Evolutionary conservation across 2,113 vertebrate genomes (phyloP).

Genomic region (Clarias gariepinus): DNA sequence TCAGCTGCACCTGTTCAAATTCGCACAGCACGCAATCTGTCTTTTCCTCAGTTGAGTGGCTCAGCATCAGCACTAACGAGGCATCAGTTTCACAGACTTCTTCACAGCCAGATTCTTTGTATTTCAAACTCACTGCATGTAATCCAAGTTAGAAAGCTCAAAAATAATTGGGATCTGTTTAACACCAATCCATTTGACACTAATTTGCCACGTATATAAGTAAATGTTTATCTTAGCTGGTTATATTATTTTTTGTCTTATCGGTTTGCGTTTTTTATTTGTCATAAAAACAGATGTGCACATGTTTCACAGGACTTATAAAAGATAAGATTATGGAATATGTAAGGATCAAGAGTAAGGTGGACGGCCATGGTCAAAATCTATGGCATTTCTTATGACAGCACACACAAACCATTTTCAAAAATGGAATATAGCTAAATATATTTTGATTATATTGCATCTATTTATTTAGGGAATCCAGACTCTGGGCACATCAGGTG

Average conservation of each 20-base stretch:
- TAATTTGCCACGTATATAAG: background rate
- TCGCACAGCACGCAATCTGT: conserved; percentile 39
- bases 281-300: background rate
- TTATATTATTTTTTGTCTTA: background rate
- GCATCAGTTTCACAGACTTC: conserved; percentile 1
- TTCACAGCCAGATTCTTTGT: background rate
- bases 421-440: background rate
- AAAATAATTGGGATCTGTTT: conserved; percentile 27
- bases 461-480: background rate
- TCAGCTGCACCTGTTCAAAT: conserved; percentile 42
- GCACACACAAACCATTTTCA: background rate
- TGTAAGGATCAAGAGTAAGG: too few species aligned
- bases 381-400: background rate
- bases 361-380: background rate
- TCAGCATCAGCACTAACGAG: conserved; percentile 39
- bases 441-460: background rate
- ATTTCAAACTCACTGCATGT: background rate
- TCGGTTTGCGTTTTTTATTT: background rate
- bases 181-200: background rate
- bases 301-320: background rate
- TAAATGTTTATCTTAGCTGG: background rate
- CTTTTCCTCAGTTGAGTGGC: conserved; percentile 25
- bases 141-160: background rate
- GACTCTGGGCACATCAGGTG: background rate
- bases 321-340: background rate